A percentile compares a stretch with the other conserved stretches of the same genome.
phyloP scores from a whole-genome alignment of 2,888 invertebrate genomes.

The Gymnocheta viridis region DNA sequence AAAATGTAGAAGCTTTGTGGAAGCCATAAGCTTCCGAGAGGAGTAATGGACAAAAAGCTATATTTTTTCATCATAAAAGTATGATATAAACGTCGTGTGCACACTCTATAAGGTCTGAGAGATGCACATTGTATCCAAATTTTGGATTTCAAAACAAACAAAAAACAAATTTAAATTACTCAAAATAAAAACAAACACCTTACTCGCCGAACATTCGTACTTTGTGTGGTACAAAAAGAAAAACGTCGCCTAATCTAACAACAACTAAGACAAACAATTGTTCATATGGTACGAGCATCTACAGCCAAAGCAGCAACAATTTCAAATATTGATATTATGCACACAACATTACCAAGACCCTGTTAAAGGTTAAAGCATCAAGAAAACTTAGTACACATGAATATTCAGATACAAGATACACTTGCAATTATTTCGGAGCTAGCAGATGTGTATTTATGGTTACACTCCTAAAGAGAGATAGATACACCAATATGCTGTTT shows the following conservation, averaged over 20 bases:
- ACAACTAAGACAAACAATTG: conserved; percentile 3
- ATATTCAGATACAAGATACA: conserved; percentile 50
- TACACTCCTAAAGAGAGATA: background rate
- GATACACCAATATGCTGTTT: background rate
- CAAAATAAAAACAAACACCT: conserved; percentile 22
- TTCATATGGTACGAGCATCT: background rate
- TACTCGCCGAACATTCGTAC: background rate
- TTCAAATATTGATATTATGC: conserved; percentile 6
- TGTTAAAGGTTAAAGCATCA: conserved; percentile 70
- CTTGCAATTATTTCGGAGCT: background rate
- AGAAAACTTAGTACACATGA: conserved; percentile 48
- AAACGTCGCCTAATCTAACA: conserved; percentile 40
- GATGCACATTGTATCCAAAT: background rate
- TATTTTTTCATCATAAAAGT: too few species aligned
- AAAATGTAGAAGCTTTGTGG: too few species aligned
- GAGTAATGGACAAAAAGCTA: too few species aligned
- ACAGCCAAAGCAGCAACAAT: background rate
- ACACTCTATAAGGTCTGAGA: background rate
- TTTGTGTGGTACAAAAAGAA: conserved; percentile 15
- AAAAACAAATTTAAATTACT: background rate
- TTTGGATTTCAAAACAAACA: too few species aligned
- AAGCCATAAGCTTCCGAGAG: too few species aligned
- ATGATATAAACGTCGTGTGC: too few species aligned
- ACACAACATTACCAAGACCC: conserved; percentile 62
- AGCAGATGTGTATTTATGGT: background rate